Evolutionary conservation across 2,113 vertebrate species (phyloP), one percentile per base, ranked within the genome.

Genomic region (Parotia lawesii): DNA sequence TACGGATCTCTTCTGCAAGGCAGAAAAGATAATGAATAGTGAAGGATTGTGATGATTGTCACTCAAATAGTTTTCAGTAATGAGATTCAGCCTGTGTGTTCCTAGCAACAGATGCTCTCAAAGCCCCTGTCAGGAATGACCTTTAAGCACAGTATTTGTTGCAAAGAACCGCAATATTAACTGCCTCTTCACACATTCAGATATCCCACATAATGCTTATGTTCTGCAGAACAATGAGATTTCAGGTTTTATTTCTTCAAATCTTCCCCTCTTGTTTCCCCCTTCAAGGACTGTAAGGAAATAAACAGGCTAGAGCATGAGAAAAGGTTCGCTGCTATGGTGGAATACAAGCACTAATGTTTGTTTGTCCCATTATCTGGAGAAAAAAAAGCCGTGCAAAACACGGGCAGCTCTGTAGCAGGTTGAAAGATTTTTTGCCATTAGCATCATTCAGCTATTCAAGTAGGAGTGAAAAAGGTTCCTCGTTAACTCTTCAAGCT

Each of bases 91-190:
- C 44, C 64, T 85, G 62, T 91, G 84, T 72, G 45, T 58, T 95
- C 89, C 93, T 89, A 83, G 93, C 87, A 95, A 93, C 91, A 95
- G 87, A 95, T 91, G 81, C 67, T 95, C 78, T 91, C 91, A 70
- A 79, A 95, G 54, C 42, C 85, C 38, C 77, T 82, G 72, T 94
- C 82, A 95, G 0, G 13, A 91, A 48, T 95, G 95, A 95, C 93
- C 93, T 96, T 96, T 93, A 87, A 96, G 74, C 50, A 66, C 87
- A 89, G 44, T 91, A 85, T 93, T 95, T 93, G 81, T 85, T 89
- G 87, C 67, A 62, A 85, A 87, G 51, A 94, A 50, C 45, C 54
- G 62, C 60, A 71, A 35, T 57, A 89, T 94, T 87, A 91, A 91
- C 77, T 61, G 51, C 76, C 64, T 95, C 48, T 70, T 85, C 79